Evolutionary conservation across 2,113 vertebrate species (phyloP), one percentile per base, ranked within the genome.

Genomic region (Progne subis): DNA sequence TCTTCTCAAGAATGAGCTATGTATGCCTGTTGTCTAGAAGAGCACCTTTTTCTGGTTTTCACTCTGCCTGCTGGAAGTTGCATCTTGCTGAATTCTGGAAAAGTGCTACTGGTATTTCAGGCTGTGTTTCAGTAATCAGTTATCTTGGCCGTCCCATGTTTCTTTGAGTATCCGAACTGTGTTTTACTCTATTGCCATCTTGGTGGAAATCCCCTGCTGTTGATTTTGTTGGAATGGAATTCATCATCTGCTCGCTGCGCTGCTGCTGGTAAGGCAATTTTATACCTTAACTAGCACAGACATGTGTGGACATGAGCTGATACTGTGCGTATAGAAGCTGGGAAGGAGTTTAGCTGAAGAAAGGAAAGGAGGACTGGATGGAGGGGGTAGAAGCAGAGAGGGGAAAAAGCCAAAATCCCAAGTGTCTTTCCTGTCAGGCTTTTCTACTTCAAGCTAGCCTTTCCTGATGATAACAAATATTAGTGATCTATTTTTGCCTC

Each of bases 161-260:
- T 70, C 61, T 90, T 6, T 72, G 76, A 92, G 64, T 83, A 50
- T 34, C 76, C 0, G 10, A 88, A 68, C 65, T 60, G 65, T 76
- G 32, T 29, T 90, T 86, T 82, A 43, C 60, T 61, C 59, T 68
- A 6, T 76, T 65, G 71, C 69, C 32, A 26, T 91, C 70, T 52
- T 88, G 78, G 70, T 1, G 92, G 94, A 96, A 96, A 95, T 96
- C 90, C 89, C 91, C 92, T 43, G 85, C 89, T 82, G 76, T 70
- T 83, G 68, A 78, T 94, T 92, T 84, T 88, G 57, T 46, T 92
- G 81, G 87, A 96, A 97, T 94, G 92, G 95, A 96, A 96, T 97
- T 96, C 56, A 74, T 96, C 92, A 63, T 94, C 91, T 95, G 93
- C 84, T 94, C 72, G 0, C 86, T 92, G 47, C 68, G 80, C 91